Percentiles rank a stretch among this genome's conserved stretches.
phyloP scores from a whole-genome alignment of 1,140 invertebrate genomes.

The Hycleus cichorii region DNA sequence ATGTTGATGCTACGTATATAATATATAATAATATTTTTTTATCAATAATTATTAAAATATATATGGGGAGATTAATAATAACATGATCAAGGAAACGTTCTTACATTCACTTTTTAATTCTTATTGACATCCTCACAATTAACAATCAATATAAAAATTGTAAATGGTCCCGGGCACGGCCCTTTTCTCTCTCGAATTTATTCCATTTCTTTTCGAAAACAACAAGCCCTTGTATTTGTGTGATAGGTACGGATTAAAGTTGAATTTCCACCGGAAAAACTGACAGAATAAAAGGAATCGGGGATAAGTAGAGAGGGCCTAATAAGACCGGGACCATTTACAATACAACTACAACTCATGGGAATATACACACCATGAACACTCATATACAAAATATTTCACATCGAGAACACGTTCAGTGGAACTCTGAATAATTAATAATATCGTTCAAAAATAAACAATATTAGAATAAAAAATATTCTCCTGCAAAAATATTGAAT shows the following conservation, averaged over 20 bases:
- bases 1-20: constrained; percentile 35
- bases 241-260: no score
- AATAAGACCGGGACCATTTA: constrained; percentile 1
- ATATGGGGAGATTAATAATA: constrained; percentile 30
- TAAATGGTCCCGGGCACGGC: constrained; percentile 1
- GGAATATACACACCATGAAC: constrained; percentile 32
- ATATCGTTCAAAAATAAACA: constrained; percentile 5
- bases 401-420: constrained; percentile 43
- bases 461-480: constrained; percentile 24
- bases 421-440: constrained; percentile 37
- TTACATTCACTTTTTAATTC: constrained; percentile 31
- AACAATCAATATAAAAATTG: constrained; percentile 18
- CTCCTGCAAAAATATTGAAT: constrained; percentile 34
- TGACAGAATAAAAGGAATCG: neutral
- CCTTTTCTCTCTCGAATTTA: neutral
- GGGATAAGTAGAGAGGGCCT: neutral
- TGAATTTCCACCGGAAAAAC: no score
- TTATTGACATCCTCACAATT: constrained; percentile 36
- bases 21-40: constrained; percentile 8
- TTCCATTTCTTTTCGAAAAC: no score
- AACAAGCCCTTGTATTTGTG: no score
- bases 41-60: constrained; percentile 34
- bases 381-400: constrained; percentile 35
- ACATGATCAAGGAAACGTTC: constrained; percentile 25
- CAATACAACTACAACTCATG: constrained; percentile 15